Evolutionary conservation across 1,140 invertebrate genomes (phyloP).

Genomic region (Pogonus chalceus): DNA sequence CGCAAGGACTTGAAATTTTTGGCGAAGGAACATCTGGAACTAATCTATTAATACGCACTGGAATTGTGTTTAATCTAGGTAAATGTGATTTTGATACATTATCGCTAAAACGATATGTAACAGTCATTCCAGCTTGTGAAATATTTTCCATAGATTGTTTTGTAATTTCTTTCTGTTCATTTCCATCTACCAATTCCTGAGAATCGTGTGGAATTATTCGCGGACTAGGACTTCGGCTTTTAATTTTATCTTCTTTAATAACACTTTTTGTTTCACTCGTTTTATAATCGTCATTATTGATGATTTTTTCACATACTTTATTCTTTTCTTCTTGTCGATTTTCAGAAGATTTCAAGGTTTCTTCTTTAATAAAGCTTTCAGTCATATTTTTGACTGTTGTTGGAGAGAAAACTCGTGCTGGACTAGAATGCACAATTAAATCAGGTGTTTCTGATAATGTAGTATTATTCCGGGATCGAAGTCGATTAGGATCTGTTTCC

Average conservation of each 20-base stretch:
- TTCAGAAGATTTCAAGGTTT: conserved; percentile 10
- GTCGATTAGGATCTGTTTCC: conserved; percentile 8
- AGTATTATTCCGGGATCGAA: conserved; percentile 2
- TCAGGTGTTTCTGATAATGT: conserved; percentile 30
- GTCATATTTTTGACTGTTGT: conserved; percentile 18
- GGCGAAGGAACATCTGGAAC: conserved; percentile 20
- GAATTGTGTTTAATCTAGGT: conserved; percentile 16
- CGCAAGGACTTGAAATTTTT: not conserved
- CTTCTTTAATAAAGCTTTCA: conserved; percentile 25
- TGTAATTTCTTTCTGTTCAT: conserved; percentile 40
- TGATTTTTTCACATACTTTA: not conserved
- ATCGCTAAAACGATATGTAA: conserved; percentile 48
- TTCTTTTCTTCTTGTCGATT: conserved; percentile 11
- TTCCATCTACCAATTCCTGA: conserved; percentile 24
- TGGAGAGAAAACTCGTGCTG: conserved; percentile 19
- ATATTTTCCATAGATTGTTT: conserved; percentile 55
- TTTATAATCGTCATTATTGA: not conserved
- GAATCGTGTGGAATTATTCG: conserved; percentile 25
- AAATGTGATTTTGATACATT: conserved; percentile 38
- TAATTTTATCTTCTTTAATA: not conserved
- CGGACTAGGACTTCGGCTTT: conserved; percentile 4
- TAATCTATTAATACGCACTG: conserved; percentile 24
- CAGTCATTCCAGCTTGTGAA: conserved; percentile 49
- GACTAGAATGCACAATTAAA: conserved; percentile 32
- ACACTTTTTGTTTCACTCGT: not conserved